Percentiles rank a stretch among this genome's conserved stretches.
These are phyloP conservation scores for Cotesia congregata DNA, from an alignment of 2,888 invertebrate genomes.

Conservation along the genomic window DNA sequence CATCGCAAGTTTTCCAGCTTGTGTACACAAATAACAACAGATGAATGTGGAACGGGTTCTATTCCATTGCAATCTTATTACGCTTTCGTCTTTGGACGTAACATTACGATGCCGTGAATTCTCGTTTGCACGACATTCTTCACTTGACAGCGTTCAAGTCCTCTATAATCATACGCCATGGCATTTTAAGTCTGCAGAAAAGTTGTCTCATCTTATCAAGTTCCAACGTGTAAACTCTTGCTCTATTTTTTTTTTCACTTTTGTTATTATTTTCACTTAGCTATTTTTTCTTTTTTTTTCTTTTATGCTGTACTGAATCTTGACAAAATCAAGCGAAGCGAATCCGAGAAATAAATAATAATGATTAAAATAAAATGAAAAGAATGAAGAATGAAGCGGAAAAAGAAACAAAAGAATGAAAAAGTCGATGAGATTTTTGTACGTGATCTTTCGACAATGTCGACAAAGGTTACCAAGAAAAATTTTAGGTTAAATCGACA, in stretches of 20 bases:
- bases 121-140: slow-evolving; percentile 5
- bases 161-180: slow-evolving; percentile 2
- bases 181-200: slow-evolving; percentile 7
- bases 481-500: slow-evolving; percentile 25
- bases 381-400: not conserved
- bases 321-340: no score
- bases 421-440: slow-evolving; percentile 15
- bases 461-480: not conserved
- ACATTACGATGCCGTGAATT: not conserved
- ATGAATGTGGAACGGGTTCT: slow-evolving; percentile 35
- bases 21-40: slow-evolving; percentile 43
- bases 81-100: slow-evolving; percentile 16
- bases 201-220: slow-evolving; percentile 21
- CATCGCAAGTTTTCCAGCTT: slow-evolving; percentile 39
- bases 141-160: not conserved
- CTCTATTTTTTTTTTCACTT: slow-evolving; percentile 11
- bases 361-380: not conserved
- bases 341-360: not conserved
- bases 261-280: not conserved
- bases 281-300: not conserved
- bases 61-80: slow-evolving; percentile 37
- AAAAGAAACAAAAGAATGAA: not conserved
- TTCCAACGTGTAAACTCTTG: not conserved
- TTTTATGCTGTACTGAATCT: not conserved
- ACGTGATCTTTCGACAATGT: not conserved